Conservation (phyloP, 1,140 invertebrate species). For the Halyomorpha halys region DNA sequence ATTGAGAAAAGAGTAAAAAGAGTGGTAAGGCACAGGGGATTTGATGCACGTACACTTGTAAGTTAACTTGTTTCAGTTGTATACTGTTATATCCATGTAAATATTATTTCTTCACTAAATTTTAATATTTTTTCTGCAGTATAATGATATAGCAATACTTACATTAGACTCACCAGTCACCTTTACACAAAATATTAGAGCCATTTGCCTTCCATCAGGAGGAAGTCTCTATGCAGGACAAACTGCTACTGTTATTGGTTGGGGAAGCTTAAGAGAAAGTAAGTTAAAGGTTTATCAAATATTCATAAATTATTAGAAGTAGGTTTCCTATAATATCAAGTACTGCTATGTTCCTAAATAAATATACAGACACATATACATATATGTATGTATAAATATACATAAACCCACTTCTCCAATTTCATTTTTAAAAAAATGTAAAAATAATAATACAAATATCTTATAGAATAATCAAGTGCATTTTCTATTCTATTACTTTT, state of each 20-base stretch:
- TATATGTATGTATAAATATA: no score
- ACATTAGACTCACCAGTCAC: conserved; percentile 66
- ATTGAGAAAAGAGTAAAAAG: conserved; percentile 65
- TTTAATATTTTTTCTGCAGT: conserved; percentile 42
- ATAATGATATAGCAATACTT: conserved; percentile 77
- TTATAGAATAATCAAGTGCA: no score
- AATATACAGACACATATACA: no score
- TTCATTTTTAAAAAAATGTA: no score
- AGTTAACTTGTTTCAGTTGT: conserved; percentile 21
- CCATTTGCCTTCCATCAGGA: conserved; percentile 67
- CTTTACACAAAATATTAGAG: conserved; percentile 62
- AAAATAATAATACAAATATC: no score
- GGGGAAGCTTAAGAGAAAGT: conserved; percentile 73
- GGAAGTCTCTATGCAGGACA: conserved; percentile 49
- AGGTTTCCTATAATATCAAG: no score
- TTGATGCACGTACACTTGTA: conserved; percentile 71
- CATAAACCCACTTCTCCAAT: no score
- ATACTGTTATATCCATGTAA: no score
- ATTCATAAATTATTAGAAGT: no score
- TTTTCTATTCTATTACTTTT: no score
- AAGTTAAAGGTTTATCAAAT: conserved; percentile 32
- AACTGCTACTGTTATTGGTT: conserved; percentile 69
- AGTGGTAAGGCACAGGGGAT: conserved; percentile 71
- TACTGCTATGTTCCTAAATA: no score
- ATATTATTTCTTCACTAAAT: background rate